Evolutionary conservation across 1,140 invertebrate species (phyloP).

Genomic region (Planococcus citri): DNA sequence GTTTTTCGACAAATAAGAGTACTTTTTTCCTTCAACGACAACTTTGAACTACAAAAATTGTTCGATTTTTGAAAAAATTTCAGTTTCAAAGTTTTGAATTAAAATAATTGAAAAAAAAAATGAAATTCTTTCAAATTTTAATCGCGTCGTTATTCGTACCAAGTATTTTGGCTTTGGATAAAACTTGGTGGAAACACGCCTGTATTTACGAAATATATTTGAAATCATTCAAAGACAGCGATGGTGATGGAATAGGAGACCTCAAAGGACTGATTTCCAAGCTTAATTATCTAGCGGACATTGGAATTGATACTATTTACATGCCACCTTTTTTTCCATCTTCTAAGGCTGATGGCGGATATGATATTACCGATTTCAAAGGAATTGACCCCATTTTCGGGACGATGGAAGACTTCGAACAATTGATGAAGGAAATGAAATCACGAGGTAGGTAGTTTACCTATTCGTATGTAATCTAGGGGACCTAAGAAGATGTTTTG

Average conservation of each 20-base stretch:
- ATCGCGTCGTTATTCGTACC: too few species aligned
- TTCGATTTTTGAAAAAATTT: too few species aligned
- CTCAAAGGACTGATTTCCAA: slow-evolving; percentile 33
- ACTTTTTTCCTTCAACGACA: too few species aligned
- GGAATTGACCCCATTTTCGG: slow-evolving; percentile 27
- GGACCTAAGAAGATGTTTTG: too few species aligned
- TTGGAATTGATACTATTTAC: slow-evolving; percentile 32
- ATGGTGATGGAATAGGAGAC: slow-evolving; percentile 65
- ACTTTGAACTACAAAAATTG: too few species aligned
- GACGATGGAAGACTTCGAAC: slow-evolving; percentile 21
- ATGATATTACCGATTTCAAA: slow-evolving; percentile 61
- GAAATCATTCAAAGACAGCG: slow-evolving; percentile 60
- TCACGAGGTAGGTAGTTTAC: slow-evolving; percentile 33
- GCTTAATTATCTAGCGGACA: not conserved
- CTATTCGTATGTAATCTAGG: too few species aligned
- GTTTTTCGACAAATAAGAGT: too few species aligned
- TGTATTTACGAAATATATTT: slow-evolving; percentile 68
- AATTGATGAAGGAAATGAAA: slow-evolving; percentile 12
- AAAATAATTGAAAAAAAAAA: too few species aligned
- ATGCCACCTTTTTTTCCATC: slow-evolving; percentile 33
- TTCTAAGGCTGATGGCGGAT: slow-evolving; percentile 55
- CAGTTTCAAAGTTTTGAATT: too few species aligned
- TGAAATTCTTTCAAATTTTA: too few species aligned
- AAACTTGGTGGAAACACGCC: slow-evolving; percentile 67
- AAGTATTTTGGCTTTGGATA: too few species aligned